Conservation (phyloP, 2,797 vertebrate species). For the Manis javanica region DNA sequence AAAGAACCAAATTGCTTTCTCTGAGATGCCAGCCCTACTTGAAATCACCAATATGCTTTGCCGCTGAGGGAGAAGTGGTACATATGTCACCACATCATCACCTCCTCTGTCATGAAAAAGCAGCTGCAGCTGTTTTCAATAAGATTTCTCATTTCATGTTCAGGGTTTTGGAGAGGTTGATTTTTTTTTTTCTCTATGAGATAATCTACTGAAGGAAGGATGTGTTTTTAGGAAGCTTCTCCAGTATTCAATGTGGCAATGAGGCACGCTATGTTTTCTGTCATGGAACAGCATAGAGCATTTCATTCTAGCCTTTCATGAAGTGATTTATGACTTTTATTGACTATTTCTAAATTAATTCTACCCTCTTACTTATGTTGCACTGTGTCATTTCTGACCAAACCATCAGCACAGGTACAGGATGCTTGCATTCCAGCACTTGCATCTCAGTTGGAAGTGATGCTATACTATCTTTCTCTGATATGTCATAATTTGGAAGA, state of each 20-base stretch:
- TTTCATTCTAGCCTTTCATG: background rate
- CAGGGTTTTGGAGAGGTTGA: background rate
- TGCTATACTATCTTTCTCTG: background rate
- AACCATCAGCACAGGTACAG: background rate
- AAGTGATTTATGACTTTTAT: background rate
- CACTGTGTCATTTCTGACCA: background rate
- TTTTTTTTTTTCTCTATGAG: background rate
- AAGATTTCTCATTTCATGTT: slow-evolving; percentile 45
- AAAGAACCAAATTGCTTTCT: slow-evolving; percentile 73
- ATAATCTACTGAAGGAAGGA: background rate
- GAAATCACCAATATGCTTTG: slow-evolving; percentile 65
- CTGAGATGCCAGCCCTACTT: slow-evolving; percentile 18
- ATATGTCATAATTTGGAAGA: background rate
- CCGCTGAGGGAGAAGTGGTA: slow-evolving; percentile 37
- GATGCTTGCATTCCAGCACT: background rate
- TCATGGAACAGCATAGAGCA: background rate
- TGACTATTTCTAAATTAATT: slow-evolving; percentile 2
- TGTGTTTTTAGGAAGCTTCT: background rate
- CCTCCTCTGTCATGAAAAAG: slow-evolving; percentile 8
- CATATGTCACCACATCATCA: slow-evolving; percentile 58
- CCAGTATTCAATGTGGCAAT: background rate
- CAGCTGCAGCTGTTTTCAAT: slow-evolving; percentile 47
- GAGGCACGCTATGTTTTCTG: background rate
- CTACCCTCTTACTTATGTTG: background rate
- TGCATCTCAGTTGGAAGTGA: background rate